phyloP scores from a whole-genome alignment of 1,140 invertebrate genomes.

The Metaphire vulgaris region DNA sequence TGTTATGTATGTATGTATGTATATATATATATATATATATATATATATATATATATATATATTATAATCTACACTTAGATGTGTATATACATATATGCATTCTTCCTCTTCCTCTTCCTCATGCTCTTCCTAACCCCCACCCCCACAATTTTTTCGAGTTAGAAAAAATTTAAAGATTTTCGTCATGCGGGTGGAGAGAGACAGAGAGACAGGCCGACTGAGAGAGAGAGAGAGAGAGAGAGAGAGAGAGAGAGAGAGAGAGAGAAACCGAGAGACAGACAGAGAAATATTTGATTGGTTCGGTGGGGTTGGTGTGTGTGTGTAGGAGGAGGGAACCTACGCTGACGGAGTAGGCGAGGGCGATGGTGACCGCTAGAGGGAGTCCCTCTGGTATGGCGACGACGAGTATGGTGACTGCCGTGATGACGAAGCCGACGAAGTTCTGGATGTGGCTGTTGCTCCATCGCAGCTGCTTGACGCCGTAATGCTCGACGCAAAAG shows the following conservation, averaged over 20 bases:
- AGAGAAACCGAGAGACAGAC: neutral
- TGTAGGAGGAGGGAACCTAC: constrained; percentile 60
- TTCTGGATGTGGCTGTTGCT: constrained; percentile 54
- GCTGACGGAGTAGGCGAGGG: constrained; percentile 86
- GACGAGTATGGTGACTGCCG: constrained; percentile 97
- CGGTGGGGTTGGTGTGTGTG: constrained; percentile 96
- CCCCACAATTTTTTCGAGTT: constrained; percentile 50
- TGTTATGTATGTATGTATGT: too few relatives aligned
- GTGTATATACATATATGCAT: too few relatives aligned
- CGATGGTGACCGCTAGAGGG: constrained; percentile 90
- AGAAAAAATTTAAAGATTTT: constrained; percentile 75
- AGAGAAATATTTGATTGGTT: constrained; percentile 72
- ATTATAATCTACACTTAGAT: too few relatives aligned
- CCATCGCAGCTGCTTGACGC: constrained; percentile 66
- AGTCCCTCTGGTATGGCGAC: constrained; percentile 96
- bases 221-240: constrained; percentile 1
- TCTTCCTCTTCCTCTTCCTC: too few relatives aligned
- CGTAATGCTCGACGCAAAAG: constrained; percentile 82
- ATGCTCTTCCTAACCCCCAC: too few relatives aligned
- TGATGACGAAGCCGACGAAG: constrained; percentile 76
- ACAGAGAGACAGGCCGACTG: constrained; percentile 59
- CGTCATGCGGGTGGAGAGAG: constrained; percentile 93
- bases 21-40: too few relatives aligned
- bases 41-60: too few relatives aligned
- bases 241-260: constrained; percentile 1